Evolutionary conservation across 2,113 vertebrate genomes (phyloP), one percentile per base, ranked within the genome.

Genomic region (Chaenogobius annularis): DNA sequence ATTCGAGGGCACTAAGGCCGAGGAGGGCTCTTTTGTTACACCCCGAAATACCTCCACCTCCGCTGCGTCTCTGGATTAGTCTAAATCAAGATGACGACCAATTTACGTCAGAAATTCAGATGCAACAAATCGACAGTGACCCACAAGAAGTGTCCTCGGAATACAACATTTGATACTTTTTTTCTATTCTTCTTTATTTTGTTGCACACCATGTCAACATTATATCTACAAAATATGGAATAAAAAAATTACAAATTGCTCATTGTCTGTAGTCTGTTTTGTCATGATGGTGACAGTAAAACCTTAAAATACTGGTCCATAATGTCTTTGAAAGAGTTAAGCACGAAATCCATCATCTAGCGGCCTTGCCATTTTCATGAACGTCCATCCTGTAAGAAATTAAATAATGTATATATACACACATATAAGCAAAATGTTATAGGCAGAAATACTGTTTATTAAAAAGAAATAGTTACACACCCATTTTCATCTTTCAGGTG

Each of bases 401-500:
- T 6, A 40, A 10, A 17, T 35, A 2, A n/a, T 10, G 55, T 4
- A 14, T 1, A 2, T 61, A 61, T 54, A 31, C 26, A 31, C 26
- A 31, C n/a, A 7, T 10, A 22, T 5, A 23, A 56, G 22, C 22
- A 58, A 58, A 1, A 26, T 26, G 4, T 31, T 4, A 69, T 22
- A 59, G 6, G 26, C 19, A 17, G 19, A 13, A 10, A 9, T 7
- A 47, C n/a, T 3, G 3, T 1, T 23, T 3, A 23, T 46, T 37
- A 1, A 43, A 19, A 63, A 17, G 12, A 26, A 15, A 26, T 14
- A 31, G 14, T 7, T 48, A 94, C 95, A 70, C 83, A 99, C 98
- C 98, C 98, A 22, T 98, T 98, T 86, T 99, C 98, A 7, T 99
- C 98, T 90, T 99, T 99, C 72, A 99, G 94, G 82, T 98, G 95